phyloP scores from a whole-genome alignment of 2,888 invertebrate species.

The Eupithecia centaureata region DNA sequence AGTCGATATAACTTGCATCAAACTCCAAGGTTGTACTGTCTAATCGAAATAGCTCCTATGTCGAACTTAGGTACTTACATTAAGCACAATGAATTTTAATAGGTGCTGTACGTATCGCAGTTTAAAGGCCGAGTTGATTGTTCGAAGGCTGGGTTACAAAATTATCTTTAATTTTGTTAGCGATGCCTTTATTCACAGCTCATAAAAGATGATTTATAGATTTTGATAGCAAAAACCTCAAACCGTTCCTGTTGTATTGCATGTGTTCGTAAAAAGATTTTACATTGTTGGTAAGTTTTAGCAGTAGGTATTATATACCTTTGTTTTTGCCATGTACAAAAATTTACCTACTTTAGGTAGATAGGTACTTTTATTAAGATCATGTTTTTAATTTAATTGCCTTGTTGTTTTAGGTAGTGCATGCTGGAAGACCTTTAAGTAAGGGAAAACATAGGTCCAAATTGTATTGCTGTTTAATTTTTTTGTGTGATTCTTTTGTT shows the following conservation, averaged over 20 bases:
- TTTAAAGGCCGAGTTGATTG: slow-evolving; percentile 42
- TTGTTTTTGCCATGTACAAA: too few species aligned
- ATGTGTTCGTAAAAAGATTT: not conserved
- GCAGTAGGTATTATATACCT: too few species aligned
- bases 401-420: too few species aligned
- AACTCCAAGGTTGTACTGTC: slow-evolving; percentile 42
- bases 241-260: not conserved
- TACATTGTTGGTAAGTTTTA: not conserved
- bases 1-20: slow-evolving; percentile 26
- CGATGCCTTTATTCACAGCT: slow-evolving; percentile 28
- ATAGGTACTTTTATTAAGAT: too few species aligned
- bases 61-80: slow-evolving; percentile 33
- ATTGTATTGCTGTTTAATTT: too few species aligned
- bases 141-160: slow-evolving; percentile 46
- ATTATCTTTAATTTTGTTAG: slow-evolving; percentile 34
- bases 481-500: too few species aligned
- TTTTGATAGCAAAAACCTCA: slow-evolving; percentile 23
- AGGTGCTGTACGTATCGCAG: slow-evolving; percentile 30
- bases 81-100: slow-evolving; percentile 40
- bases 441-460: too few species aligned
- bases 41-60: slow-evolving; percentile 39
- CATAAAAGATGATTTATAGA: slow-evolving; percentile 28
- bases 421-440: too few species aligned
- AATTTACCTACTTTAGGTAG: too few species aligned
- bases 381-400: too few species aligned